These are phyloP conservation scores for Thelaira solivaga DNA, from an alignment of 2,888 invertebrate genomes.

Conservation along the genomic window DNA sequence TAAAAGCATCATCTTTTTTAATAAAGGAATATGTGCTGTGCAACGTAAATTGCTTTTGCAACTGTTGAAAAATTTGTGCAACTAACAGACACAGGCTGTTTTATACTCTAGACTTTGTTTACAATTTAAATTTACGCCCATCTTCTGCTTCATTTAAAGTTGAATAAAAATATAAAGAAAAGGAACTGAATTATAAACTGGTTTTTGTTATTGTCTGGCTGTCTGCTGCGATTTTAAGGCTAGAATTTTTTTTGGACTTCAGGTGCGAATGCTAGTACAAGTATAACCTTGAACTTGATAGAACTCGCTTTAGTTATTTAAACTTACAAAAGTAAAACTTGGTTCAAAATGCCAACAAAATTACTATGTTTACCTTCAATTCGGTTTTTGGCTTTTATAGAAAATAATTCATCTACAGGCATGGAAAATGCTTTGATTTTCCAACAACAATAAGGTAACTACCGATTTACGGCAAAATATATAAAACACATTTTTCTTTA, in stretches of 20 bases:
- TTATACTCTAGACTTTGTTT: conserved; percentile 1
- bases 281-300: conserved; percentile 32
- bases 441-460: too few species aligned
- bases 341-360: too few species aligned
- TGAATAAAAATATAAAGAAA: not conserved
- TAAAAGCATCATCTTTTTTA: not conserved
- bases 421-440: too few species aligned
- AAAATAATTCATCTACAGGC: too few species aligned
- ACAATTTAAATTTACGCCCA: not conserved
- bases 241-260: not conserved
- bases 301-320: not conserved
- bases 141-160: not conserved
- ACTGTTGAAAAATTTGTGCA: conserved; percentile 24
- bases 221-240: not conserved
- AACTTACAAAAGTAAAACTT: too few species aligned
- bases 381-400: too few species aligned
- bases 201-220: not conserved
- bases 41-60: conserved; percentile 11
- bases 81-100: not conserved
- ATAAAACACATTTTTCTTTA: too few species aligned
- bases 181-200: not conserved
- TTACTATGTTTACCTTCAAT: too few species aligned
- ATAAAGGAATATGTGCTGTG: conserved; percentile 17
- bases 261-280: too few species aligned
- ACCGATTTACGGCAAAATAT: too few species aligned